Conservation (phyloP, 2,888 invertebrate genomes). For the Sipha maydis region DNA sequence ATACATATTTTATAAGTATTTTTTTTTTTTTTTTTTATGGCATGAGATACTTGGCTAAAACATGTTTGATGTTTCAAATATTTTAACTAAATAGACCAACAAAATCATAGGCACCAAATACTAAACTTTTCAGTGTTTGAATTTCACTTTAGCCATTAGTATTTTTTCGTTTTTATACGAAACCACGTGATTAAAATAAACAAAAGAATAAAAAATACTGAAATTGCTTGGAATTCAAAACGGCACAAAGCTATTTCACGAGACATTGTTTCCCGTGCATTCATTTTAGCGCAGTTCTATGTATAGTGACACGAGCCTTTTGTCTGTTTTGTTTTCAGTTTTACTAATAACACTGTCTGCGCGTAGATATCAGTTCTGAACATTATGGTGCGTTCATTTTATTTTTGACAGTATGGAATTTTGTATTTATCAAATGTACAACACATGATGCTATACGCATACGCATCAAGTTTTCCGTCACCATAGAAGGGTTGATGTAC, state of each 20-base stretch:
- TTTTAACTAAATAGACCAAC: too few relatives aligned
- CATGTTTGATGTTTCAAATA: too few relatives aligned
- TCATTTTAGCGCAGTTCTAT: slow-evolving; percentile 28
- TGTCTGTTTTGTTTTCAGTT: slow-evolving; percentile 46
- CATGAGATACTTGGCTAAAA: neutral
- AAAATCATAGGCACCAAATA: neutral
- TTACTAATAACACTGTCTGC: slow-evolving; percentile 37
- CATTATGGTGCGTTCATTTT: neutral
- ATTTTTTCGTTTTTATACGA: slow-evolving; percentile 7
- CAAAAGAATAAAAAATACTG: slow-evolving; percentile 1
- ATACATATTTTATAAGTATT: too few relatives aligned
- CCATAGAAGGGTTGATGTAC: neutral
- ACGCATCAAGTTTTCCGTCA: neutral
- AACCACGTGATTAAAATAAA: slow-evolving; percentile 41
- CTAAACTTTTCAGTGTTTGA: neutral
- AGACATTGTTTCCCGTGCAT: slow-evolving; percentile 33
- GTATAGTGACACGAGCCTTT: slow-evolving; percentile 27
- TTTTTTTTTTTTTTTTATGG: too few relatives aligned
- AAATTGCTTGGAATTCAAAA: slow-evolving; percentile 23
- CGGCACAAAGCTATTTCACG: slow-evolving; percentile 30
- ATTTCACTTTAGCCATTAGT: slow-evolving; percentile 21
- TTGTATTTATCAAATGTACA: neutral
- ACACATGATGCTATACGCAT: neutral
- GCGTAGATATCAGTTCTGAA: slow-evolving; percentile 11
- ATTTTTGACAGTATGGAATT: slow-evolving; percentile 4